Percentiles rank a stretch among this genome's conserved stretches.
These are phyloP conservation scores for Helogale parvula DNA, from an alignment of 2,113 vertebrate species.

Conservation along the genomic window DNA sequence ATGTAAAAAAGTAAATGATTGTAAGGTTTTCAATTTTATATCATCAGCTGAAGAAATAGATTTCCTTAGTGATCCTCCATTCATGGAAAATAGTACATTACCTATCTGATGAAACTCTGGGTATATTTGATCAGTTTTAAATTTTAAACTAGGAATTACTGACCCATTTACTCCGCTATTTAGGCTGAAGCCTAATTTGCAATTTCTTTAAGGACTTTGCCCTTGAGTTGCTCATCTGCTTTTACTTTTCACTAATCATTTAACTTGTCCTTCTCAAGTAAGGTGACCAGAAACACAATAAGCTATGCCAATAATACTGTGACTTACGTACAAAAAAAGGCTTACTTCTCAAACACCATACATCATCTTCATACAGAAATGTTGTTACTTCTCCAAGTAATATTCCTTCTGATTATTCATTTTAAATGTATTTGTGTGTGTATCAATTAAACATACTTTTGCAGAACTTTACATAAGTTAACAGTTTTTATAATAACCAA, in stretches of 20 bases:
- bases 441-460: neutral
- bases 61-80: neutral
- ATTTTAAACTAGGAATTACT: slow-evolving; percentile 8
- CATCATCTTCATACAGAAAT: neutral
- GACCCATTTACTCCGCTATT: slow-evolving; percentile 41
- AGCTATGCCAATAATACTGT: neutral
- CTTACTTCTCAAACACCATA: neutral
- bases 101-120: neutral
- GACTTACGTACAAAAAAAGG: neutral
- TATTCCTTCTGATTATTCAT: neutral
- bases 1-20: neutral
- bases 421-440: neutral
- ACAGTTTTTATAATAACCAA: neutral
- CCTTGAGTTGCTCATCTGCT: neutral
- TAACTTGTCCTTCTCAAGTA: slow-evolving; percentile 35
- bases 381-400: neutral
- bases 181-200: slow-evolving; percentile 25
- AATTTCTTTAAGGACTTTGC: slow-evolving; percentile 34
- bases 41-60: neutral
- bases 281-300: neutral
- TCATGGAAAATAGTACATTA: neutral
- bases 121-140: neutral
- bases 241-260: slow-evolving; percentile 33
- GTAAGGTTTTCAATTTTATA: neutral
- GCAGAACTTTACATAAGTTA: neutral